Percentiles rank a stretch among this genome's conserved stretches.
These are phyloP conservation scores for Lates japonicus DNA, from an alignment of 2,797 vertebrate genomes.

Conservation along the genomic window DNA sequence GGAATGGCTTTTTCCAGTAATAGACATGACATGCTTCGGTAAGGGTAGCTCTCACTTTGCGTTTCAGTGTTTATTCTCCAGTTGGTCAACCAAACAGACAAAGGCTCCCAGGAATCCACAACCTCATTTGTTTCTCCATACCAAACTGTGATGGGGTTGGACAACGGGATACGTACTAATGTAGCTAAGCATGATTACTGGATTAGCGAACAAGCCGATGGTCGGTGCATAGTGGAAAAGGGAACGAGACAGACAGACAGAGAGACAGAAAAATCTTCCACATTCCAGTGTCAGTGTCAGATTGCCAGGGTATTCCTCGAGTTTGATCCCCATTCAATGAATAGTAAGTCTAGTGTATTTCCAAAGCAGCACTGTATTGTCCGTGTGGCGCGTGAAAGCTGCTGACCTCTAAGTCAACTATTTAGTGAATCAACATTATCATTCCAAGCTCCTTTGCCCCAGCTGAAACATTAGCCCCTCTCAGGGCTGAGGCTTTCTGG, in stretches of 20 bases:
- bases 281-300: conserved; percentile 61
- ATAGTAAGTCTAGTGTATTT: conserved; percentile 77
- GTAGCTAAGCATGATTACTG: conserved; percentile 53
- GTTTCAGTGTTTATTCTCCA: conserved; percentile 24
- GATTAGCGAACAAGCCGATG: conserved; percentile 49
- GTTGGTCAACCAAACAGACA: conserved; percentile 20
- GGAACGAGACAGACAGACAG: conserved; percentile 49
- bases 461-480: conserved; percentile 86
- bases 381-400: conserved; percentile 67
- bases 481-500: conserved; percentile 84
- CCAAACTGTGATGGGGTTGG: conserved; percentile 52
- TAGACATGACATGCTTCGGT: neutral
- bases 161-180: conserved; percentile 48
- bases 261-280: conserved; percentile 44
- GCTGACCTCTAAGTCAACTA: conserved; percentile 85
- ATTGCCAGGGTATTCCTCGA: conserved; percentile 66
- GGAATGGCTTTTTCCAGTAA: conserved; percentile 2
- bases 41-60: conserved; percentile 13
- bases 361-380: conserved; percentile 69
- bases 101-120: conserved; percentile 30
- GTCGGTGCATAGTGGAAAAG: conserved; percentile 41
- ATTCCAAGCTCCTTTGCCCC: conserved; percentile 84
- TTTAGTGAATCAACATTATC: conserved; percentile 87
- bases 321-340: conserved; percentile 74
- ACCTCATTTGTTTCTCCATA: conserved; percentile 62